Evolutionary conservation across 2,113 vertebrate genomes (phyloP).

Genomic region (Pao palembangensis): DNA sequence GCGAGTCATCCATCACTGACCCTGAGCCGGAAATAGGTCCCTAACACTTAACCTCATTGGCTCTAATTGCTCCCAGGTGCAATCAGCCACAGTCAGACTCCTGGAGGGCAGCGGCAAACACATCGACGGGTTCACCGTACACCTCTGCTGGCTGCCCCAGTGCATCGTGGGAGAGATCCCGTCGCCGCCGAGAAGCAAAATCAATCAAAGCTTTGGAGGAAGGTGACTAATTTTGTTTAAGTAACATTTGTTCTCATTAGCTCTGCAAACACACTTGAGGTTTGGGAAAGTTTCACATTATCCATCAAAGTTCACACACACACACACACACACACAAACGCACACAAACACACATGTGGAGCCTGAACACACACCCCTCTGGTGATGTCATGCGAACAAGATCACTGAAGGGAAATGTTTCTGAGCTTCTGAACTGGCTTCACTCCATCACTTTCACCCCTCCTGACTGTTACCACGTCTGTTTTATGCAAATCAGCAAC

Average conservation of each 20-base stretch:
- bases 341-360: too few relatives aligned
- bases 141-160: conserved; percentile 32
- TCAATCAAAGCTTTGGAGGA: conserved; percentile 10
- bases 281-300: not conserved
- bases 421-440: not conserved
- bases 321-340: too few relatives aligned
- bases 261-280: conserved; percentile 27
- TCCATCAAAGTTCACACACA: conserved; percentile 4
- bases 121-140: conserved; percentile 21
- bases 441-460: not conserved
- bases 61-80: conserved; percentile 62
- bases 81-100: conserved; percentile 24
- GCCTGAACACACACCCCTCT: too few relatives aligned
- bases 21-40: conserved; percentile 33
- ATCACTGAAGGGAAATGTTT: too few relatives aligned
- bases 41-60: conserved; percentile 50
- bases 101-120: conserved; percentile 19
- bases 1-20: conserved; percentile 40
- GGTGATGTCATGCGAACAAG: too few relatives aligned
- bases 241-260: conserved; percentile 54
- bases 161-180: conserved; percentile 21
- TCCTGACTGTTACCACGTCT: not conserved
- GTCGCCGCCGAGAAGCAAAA: conserved; percentile 10
- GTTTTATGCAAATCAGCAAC: not conserved
- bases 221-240: conserved; percentile 14